Evolutionary conservation across 2,113 vertebrate genomes (phyloP), one percentile per base, ranked within the genome.

Genomic region (Salvelinus sp.): DNA sequence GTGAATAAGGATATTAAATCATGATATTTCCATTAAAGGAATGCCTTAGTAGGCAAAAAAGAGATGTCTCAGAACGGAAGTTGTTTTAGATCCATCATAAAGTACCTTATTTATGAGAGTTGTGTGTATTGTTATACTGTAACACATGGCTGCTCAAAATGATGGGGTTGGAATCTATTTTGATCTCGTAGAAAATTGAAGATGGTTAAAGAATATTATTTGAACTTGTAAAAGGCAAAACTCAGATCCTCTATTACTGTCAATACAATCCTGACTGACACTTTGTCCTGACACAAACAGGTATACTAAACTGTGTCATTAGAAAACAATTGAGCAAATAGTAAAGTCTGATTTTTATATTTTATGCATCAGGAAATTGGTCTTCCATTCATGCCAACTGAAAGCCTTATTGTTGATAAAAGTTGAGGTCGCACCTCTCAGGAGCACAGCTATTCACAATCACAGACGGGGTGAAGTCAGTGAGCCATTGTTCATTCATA

Each of bases 331-430:
- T 33, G 18, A 38, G 9, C 6, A 38, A 38, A 68, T 16, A 33
- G 18, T 18, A 18, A 68, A 68, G 12, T 33, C 38, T 0, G 9
- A 44, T 20, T 12, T 68, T n/a, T 27, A 33, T 68, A 20, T 20
- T 12, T 27, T 9, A 44, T 44, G 38, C 38, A 44, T 44, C 38
- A 44, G 0, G 7, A 44, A 44, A 44, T 68, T 74, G 79, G 79
- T 81, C 79, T 81, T 81, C 79, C 79, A 81, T 77, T 70, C 30
- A 74, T 66, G 64, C 75, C 79, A 77, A 62, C 66, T 72, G 54
- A 73, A 77, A 81, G 79, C 79, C 79, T 81, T 81, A 81, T 27
- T 14, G 57, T 66, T 62, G 23, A 48, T 63, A 38, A 38, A 22
- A 9, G 38, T 38, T 38, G 6, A 38, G 38, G 38, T 38, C 7